phyloP scores from a whole-genome alignment of 1,140 invertebrate species.

The Caenorhabditis brenneri region DNA sequence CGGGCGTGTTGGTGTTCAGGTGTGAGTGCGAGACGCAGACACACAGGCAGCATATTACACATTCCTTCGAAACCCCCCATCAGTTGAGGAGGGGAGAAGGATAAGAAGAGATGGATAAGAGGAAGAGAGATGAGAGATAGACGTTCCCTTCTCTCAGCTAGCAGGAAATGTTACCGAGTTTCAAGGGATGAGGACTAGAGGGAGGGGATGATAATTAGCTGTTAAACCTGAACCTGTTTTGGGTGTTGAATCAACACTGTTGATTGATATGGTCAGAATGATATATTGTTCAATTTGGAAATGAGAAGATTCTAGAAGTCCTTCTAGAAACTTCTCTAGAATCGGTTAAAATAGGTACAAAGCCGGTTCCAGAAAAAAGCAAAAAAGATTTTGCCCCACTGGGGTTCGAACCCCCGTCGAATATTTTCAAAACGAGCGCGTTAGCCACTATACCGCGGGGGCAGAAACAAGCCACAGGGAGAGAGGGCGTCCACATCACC shows the following conservation, averaged over 20 bases:
- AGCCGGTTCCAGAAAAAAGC: no score
- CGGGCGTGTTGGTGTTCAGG: conserved; percentile 39
- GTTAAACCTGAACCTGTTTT: not conserved
- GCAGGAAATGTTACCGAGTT: conserved; percentile 25
- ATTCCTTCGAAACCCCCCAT: not conserved
- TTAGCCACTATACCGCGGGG: no score
- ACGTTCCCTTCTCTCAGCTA: conserved; percentile 3
- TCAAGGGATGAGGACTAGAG: not conserved
- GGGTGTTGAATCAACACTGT: not conserved
- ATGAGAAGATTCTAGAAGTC: no score
- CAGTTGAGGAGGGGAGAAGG: not conserved
- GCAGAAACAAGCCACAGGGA: no score
- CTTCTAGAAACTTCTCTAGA: no score
- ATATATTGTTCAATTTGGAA: no score
- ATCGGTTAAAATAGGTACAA: no score
- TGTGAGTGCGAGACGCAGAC: conserved; percentile 3
- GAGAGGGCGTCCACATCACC: no score
- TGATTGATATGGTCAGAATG: not conserved
- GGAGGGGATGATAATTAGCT: not conserved
- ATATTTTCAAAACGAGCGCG: no score
- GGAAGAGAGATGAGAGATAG: not conserved
- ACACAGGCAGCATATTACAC: conserved; percentile 25
- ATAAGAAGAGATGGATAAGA: not conserved
- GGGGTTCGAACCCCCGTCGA: no score
- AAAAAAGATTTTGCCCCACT: no score